phyloP scores from a whole-genome alignment of 1,140 invertebrate genomes.

The Helicoverpa zea region DNA sequence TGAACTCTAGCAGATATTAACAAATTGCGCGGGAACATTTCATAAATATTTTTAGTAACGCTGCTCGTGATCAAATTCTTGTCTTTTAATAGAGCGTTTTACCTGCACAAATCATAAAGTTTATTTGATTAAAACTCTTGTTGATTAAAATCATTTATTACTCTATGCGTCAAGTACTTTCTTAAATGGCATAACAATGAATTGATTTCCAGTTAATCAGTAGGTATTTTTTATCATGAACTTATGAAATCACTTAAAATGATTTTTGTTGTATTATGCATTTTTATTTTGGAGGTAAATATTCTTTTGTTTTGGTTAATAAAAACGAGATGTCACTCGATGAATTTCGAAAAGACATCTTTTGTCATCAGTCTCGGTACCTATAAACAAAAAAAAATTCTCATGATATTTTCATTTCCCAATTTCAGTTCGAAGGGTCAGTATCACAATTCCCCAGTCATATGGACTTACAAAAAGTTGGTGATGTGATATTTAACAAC shows the following conservation, averaged over 20 bases:
- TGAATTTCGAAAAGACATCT: no score
- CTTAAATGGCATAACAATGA: neutral
- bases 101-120: no score
- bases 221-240: conserved; percentile 1
- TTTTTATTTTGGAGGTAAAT: conserved; percentile 46
- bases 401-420: neutral
- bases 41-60: no score
- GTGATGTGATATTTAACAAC: conserved; percentile 63
- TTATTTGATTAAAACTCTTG: neutral
- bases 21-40: no score
- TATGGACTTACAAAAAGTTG: conserved; percentile 71
- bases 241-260: conserved; percentile 19
- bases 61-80: no score
- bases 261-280: neutral
- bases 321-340: no score
- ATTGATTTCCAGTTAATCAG: neutral
- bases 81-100: no score
- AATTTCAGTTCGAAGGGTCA: conserved; percentile 55
- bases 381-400: neutral
- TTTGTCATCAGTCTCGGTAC: no score
- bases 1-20: no score
- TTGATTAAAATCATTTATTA: conserved; percentile 20
- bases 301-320: no score
- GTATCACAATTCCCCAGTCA: conserved; percentile 63
- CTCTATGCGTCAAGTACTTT: neutral